These are phyloP conservation scores for Alca torda DNA, from an alignment of 2,797 vertebrate genomes.

Conservation along the genomic window DNA sequence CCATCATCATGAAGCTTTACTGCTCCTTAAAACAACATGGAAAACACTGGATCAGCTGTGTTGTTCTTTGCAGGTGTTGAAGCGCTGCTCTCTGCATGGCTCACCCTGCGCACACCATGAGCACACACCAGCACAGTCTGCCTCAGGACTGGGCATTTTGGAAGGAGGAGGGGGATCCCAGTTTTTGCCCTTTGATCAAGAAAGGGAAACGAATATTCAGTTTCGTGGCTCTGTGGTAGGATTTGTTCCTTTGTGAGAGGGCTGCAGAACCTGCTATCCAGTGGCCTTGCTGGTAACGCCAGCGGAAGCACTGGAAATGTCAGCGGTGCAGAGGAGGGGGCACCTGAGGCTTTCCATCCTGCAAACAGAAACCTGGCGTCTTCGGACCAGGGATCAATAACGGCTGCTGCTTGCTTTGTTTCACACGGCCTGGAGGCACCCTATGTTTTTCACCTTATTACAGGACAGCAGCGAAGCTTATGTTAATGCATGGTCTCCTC, in stretches of 20 bases:
- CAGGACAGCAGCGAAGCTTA: not conserved
- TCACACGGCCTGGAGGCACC: not conserved
- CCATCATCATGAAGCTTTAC: slow-evolving; percentile 5
- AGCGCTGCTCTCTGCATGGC: not conserved
- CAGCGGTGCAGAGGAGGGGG: not conserved
- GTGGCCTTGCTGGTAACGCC: not conserved
- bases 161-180: not conserved
- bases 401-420: not conserved
- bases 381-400: not conserved
- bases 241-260: not conserved
- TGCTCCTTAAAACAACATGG: not conserved
- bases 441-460: not conserved
- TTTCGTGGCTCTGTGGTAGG: not conserved
- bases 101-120: not conserved
- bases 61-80: not conserved
- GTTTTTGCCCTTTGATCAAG: not conserved
- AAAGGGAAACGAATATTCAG: not conserved
- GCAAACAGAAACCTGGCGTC: not conserved
- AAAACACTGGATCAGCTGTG: not conserved
- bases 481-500: not conserved
- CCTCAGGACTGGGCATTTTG: not conserved
- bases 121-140: fast-evolving
- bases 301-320: not conserved
- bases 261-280: not conserved
- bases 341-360: not conserved